Conservation (phyloP, 64 coral and sea anemone genomes). For the Montipora cactus region DNA sequence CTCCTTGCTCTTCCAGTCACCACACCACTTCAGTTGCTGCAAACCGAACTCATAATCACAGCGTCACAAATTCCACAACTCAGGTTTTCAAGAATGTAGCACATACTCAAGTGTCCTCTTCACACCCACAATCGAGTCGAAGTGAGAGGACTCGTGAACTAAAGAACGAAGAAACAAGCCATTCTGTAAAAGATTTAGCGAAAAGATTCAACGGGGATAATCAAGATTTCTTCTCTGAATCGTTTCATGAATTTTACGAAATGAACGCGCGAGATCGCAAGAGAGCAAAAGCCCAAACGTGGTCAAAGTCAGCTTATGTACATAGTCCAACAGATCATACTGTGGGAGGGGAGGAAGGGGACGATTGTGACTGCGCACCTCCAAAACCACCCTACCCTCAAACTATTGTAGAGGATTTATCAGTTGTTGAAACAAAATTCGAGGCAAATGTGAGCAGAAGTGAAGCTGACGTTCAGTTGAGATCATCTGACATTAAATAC, state of each 20-base stretch:
- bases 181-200: constrained; percentile 80
- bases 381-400: constrained; percentile 49
- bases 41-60: constrained; percentile 8
- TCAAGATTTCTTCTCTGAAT: not conserved
- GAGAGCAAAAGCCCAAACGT: constrained; percentile 81
- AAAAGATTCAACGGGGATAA: constrained; percentile 61
- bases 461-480: not conserved
- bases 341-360: not conserved
- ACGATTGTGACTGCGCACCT: not conserved
- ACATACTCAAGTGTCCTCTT: constrained; percentile 30
- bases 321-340: not conserved
- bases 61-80: constrained; percentile 16
- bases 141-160: not conserved
- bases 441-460: constrained; percentile 14
- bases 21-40: not conserved
- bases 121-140: not conserved
- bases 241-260: constrained; percentile 44
- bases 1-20: constrained; percentile 30
- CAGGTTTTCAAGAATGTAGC: constrained; percentile 6
- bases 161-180: not conserved
- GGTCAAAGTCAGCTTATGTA: constrained; percentile 77
- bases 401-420: constrained; percentile 25
- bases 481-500: constrained; percentile 9
- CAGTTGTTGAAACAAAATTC: constrained; percentile 29
- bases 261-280: constrained; percentile 54